Conservation (phyloP, 2,113 vertebrate species). For the Xenopus tropicalis region DNA sequence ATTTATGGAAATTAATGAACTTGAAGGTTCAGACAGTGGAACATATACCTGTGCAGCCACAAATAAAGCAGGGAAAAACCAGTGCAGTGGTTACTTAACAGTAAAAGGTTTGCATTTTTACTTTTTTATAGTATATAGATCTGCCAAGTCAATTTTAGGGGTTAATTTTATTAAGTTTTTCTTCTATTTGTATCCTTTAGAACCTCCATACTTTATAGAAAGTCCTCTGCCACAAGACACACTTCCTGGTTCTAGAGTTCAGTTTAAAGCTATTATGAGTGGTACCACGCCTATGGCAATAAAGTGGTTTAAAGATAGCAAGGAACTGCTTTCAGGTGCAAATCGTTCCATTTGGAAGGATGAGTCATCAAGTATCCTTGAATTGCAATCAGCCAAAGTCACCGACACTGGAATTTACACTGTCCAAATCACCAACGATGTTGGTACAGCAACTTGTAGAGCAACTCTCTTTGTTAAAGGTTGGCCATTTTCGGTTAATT, state of each 20-base stretch:
- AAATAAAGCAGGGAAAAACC: conserved; percentile 87
- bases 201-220: conserved; percentile 88
- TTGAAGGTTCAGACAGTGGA: conserved; percentile 83
- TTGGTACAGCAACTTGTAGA: conserved; percentile 83
- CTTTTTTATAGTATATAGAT: conserved; percentile 19
- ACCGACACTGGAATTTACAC: conserved; percentile 86
- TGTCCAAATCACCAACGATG: conserved; percentile 92
- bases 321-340: conserved; percentile 78
- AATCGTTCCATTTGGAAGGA: conserved; percentile 84
- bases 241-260: conserved; percentile 82
- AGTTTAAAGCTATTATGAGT: conserved; percentile 80
- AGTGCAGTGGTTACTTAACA: conserved; percentile 83
- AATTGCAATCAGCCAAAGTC: conserved; percentile 84
- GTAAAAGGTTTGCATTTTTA: conserved; percentile 85
- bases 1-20: conserved; percentile 86
- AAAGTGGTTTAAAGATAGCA: conserved; percentile 94
- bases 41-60: conserved; percentile 88
- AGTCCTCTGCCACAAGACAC: conserved; percentile 86
- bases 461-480: conserved; percentile 93
- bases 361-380: conserved; percentile 80
- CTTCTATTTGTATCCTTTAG: conserved; percentile 60
- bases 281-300: conserved; percentile 86
- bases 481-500: conserved; percentile 53
- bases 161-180: neutral
- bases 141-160: conserved; percentile 28